Conservation (phyloP, 1,140 invertebrate species). For the Contarinia nasturtii region DNA sequence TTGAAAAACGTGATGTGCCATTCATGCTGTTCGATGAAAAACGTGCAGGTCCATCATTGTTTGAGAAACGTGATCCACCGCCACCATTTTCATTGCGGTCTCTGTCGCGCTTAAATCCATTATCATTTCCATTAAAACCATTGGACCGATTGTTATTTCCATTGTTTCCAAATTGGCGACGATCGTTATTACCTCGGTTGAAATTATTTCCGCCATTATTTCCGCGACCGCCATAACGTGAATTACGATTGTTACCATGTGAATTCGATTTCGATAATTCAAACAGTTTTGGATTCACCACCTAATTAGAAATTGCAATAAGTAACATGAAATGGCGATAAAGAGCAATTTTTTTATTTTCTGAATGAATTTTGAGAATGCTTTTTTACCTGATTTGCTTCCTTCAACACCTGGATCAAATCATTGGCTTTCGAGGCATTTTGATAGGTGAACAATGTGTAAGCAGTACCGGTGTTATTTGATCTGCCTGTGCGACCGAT, state of each 20-base stretch:
- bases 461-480: constrained; percentile 87
- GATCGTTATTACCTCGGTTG: neutral
- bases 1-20: neutral
- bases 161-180: neutral
- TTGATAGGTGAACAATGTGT: constrained; percentile 91
- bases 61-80: neutral
- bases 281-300: constrained; percentile 34
- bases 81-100: neutral
- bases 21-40: neutral
- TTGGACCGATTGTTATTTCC: neutral
- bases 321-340: neutral
- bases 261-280: constrained; percentile 27
- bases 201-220: neutral
- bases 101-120: neutral
- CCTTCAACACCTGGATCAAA: constrained; percentile 76
- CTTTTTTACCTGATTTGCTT: constrained; percentile 72
- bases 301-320: constrained; percentile 13
- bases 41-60: neutral
- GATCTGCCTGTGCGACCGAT: constrained; percentile 94
- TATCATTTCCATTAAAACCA: neutral
- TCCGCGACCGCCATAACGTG: constrained; percentile 6
- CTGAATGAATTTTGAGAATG: neutral
- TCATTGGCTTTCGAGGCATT: constrained; percentile 87
- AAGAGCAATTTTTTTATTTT: constrained; percentile 18
- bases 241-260: constrained; percentile 9